These are phyloP conservation scores for Aphidius gifuensis DNA, from an alignment of 1,140 invertebrate species.

Conservation along the genomic window DNA sequence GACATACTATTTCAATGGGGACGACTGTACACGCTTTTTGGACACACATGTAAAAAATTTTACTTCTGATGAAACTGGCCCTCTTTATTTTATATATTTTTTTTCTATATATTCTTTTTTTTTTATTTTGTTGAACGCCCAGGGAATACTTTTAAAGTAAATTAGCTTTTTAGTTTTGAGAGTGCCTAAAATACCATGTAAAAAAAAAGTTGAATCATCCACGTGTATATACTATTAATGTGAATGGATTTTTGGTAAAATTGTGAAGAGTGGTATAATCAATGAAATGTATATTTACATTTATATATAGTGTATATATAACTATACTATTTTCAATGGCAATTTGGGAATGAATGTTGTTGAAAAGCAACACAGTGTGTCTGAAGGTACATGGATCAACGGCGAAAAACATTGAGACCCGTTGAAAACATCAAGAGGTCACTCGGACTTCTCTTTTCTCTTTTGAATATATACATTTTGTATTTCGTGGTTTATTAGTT, in stretches of 20 bases:
- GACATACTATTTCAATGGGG: slow-evolving; percentile 21
- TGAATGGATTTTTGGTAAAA: slow-evolving; percentile 29
- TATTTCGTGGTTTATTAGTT: too few species aligned
- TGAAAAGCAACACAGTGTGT: slow-evolving; percentile 6
- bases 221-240: slow-evolving; percentile 33
- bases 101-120: too few species aligned
- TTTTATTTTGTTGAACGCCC: slow-evolving; percentile 3
- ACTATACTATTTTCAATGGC: background rate
- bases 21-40: slow-evolving; percentile 17
- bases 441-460: too few species aligned
- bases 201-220: slow-evolving; percentile 33
- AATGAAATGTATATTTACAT: too few species aligned
- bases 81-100: too few species aligned
- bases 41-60: slow-evolving; percentile 11
- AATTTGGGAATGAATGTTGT: background rate
- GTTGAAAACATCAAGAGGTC: slow-evolving; percentile 3
- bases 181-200: slow-evolving; percentile 22
- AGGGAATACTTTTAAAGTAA: slow-evolving; percentile 55
- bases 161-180: slow-evolving; percentile 57
- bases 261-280: slow-evolving; percentile 1
- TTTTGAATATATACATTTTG: too few species aligned
- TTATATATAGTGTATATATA: too few species aligned
- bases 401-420: slow-evolving; percentile 10
- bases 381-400: slow-evolving; percentile 9
- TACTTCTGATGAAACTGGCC: slow-evolving; percentile 45